Base-by-base conservation (phyloP, 2,113 vertebrate genomes). In the Phyllostomus hastatus region DNA sequence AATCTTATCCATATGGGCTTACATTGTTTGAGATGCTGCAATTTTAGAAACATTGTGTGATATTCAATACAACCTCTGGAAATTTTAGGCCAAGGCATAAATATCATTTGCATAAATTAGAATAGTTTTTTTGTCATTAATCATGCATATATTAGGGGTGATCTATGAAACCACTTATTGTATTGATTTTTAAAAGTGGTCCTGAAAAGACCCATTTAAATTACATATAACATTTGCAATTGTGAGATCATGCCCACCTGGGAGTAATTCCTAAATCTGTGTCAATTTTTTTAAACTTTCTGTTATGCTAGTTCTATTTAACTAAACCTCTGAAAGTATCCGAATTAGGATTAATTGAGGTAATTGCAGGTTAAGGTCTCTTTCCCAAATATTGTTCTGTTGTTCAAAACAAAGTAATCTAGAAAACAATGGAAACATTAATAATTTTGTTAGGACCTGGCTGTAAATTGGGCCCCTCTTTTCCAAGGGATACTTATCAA, bases 161-260 rank as follows among this genome's bases (percentile, higher is more conserved):
- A 26, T 76, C 26, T 90, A 19, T 75, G 50, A 82, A 95, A 67
- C 43, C 24, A 78, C 38, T 91, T 76, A 31, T 15, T 90, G 9
- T 75, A 57, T 81, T 96, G 88, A 83, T 92, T 92, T 90, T 95
- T 92, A 16, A 95, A 91, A 91, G 52, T 79, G 26, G 66, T 57
- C 35, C 38, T 90, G 73, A 57, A 35, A 86, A 95, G 11, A 0
- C 1, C 4, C 66, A 26, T 86, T 92, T 94, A 86, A 90, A 85
- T 57, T 94, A 22, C 35, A 54, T 33, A 57, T 19, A 84, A 4
- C 6, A 50, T 61, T 93, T 86, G 12, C 1, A 54, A 20, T 76
- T 92, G 19, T 79, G 52, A 93, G 33, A 3, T 86, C 85, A 57
- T 85, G 38, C 7, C 7, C 15, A 69, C 15, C 20, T 91, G 9